Percentiles rank a stretch among this genome's conserved stretches.
Conservation (phyloP, 2,797 vertebrate genomes). For the Pelobates cultripes region DNA sequence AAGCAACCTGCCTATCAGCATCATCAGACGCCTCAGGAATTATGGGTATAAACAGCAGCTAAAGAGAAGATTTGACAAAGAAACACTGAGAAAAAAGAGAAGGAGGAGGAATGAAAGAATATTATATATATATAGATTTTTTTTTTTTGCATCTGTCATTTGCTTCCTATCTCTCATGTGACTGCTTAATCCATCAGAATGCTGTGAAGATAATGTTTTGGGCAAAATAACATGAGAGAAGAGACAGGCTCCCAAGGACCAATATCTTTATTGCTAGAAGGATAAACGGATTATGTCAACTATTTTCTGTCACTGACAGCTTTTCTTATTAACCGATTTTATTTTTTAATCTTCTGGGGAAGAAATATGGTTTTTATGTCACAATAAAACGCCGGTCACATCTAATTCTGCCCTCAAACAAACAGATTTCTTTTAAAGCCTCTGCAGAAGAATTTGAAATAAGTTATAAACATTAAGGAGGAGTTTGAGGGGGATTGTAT, state of each 20-base stretch:
- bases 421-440: slow-evolving; percentile 99
- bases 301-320: slow-evolving; percentile 99
- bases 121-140: slow-evolving; percentile 74
- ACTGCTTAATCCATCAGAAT: slow-evolving; percentile 99
- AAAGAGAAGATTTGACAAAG: slow-evolving; percentile 63
- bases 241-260: slow-evolving; percentile 99
- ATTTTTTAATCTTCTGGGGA: slow-evolving; percentile 99
- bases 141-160: slow-evolving; percentile 98
- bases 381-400: slow-evolving; percentile 99
- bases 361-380: slow-evolving; percentile 99
- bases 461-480: slow-evolving; percentile 92
- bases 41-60: slow-evolving; percentile 46
- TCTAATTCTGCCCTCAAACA: slow-evolving; percentile 99
- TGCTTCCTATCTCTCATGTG: slow-evolving; percentile 99
- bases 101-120: slow-evolving; percentile 91
- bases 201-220: slow-evolving; percentile 99
- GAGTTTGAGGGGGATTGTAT: slow-evolving; percentile 72
- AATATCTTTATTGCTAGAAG: slow-evolving; percentile 99
- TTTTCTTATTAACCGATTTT: slow-evolving; percentile 99
- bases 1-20: slow-evolving; percentile 16
- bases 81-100: slow-evolving; percentile 69
- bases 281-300: slow-evolving; percentile 99
- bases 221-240: slow-evolving; percentile 99
- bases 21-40: slow-evolving; percentile 24
- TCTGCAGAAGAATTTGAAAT: slow-evolving; percentile 99